A percentile compares a stretch with the other conserved stretches of the same genome.
These are phyloP conservation scores for Heliconius sara DNA, from an alignment of 2,888 invertebrate species.

Conservation along the genomic window DNA sequence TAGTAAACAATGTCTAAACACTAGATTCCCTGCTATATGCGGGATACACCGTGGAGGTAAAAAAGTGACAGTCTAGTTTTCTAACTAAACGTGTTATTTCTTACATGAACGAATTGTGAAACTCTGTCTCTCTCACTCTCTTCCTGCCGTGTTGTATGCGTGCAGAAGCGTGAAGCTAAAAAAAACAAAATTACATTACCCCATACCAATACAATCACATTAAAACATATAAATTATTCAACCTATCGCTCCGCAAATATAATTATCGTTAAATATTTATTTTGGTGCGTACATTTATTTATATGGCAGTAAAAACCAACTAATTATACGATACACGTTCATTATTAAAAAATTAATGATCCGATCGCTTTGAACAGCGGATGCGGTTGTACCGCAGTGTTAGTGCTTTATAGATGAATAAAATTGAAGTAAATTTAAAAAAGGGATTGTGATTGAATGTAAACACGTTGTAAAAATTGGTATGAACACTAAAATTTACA, in stretches of 20 bases:
- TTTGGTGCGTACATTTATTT: slow-evolving; percentile 13
- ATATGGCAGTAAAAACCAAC: slow-evolving; percentile 9
- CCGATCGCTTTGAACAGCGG: slow-evolving; percentile 7
- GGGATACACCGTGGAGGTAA: too few species aligned
- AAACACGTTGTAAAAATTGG: too few species aligned
- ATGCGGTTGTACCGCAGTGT: slow-evolving; percentile 4
- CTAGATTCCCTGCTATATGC: too few species aligned
- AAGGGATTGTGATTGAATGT: too few species aligned
- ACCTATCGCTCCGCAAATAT: not conserved
- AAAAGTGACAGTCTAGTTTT: too few species aligned
- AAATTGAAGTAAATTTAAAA: not conserved
- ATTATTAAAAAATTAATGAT: slow-evolving; percentile 20
- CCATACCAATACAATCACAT: not conserved
- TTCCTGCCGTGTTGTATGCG: not conserved
- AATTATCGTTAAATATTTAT: slow-evolving; percentile 28
- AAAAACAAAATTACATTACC: not conserved
- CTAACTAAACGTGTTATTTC: too few species aligned
- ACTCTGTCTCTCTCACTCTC: not conserved
- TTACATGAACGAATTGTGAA: too few species aligned
- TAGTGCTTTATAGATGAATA: not conserved
- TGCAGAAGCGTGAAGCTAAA: not conserved
- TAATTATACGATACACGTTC: slow-evolving; percentile 16
- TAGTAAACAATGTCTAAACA: too few species aligned
- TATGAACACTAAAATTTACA: too few species aligned
- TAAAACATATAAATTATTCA: slow-evolving; percentile 6